Conservation (phyloP, 1,140 invertebrate genomes). For the Drosophila trapezifrons region DNA sequence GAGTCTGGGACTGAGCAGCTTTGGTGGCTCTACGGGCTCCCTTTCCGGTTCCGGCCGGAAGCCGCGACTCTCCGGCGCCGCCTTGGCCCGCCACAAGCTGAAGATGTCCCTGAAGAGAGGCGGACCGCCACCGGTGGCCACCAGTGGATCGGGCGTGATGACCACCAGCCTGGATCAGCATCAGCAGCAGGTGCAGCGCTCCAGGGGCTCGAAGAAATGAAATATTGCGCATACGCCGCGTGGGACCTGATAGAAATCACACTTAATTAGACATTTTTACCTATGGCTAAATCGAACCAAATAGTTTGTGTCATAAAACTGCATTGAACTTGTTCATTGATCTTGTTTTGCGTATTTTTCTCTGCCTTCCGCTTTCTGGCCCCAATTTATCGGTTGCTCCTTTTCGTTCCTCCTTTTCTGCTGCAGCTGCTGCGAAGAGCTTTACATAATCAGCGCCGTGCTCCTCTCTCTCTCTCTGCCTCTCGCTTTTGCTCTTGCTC, state of each 20-base stretch:
- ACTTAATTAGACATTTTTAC: constrained; percentile 28
- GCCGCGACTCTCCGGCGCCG: constrained; percentile 63
- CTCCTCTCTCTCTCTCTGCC: constrained; percentile 14
- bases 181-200: constrained; percentile 52
- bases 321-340: constrained; percentile 63
- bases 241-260: constrained; percentile 19
- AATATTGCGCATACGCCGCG: constrained; percentile 65
- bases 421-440: constrained; percentile 34
- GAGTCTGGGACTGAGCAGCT: constrained; percentile 33
- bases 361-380: constrained; percentile 38
- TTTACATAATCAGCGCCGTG: constrained; percentile 35
- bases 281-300: constrained; percentile 27
- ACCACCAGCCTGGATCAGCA: constrained; percentile 71
- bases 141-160: constrained; percentile 65
- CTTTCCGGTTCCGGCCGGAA: constrained; percentile 43
- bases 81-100: constrained; percentile 65
- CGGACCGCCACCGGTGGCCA: constrained; percentile 70
- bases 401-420: background rate
- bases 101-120: constrained; percentile 79
- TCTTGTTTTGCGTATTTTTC: constrained; percentile 54
- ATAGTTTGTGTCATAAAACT: constrained; percentile 61
- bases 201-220: constrained; percentile 56
- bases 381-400: constrained; percentile 29
- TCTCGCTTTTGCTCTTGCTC: background rate
- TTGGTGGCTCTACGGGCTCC: constrained; percentile 31